phyloP scores from a whole-genome alignment of 2,888 invertebrate genomes.

The Terebella lapidaria region DNA sequence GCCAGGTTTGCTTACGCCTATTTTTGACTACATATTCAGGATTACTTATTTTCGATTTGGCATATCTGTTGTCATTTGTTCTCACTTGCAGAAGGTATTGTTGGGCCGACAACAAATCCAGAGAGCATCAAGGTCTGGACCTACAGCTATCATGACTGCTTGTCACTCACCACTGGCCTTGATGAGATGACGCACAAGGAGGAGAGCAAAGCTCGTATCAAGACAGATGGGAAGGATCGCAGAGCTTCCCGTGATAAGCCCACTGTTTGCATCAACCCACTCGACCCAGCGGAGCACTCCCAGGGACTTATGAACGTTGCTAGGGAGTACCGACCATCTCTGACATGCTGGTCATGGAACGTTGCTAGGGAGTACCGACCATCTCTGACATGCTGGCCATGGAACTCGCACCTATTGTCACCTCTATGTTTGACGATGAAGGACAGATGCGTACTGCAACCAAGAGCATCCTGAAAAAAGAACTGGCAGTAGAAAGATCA shows the following conservation, averaged over 20 bases:
- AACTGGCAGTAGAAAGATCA: background rate
- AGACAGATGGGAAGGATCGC: slow-evolving; percentile 16
- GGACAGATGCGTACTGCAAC: background rate
- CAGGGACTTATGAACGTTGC: slow-evolving; percentile 10
- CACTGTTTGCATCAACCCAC: slow-evolving; percentile 12
- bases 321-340: background rate
- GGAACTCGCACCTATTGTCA: slow-evolving; percentile 4
- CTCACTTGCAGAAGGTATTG: too few relatives aligned
- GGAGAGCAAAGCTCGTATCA: slow-evolving; percentile 14
- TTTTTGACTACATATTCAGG: too few relatives aligned
- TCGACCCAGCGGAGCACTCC: slow-evolving; percentile 13
- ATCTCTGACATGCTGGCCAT: slow-evolving; percentile 1
- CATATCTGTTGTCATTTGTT: background rate
- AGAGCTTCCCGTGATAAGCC: slow-evolving; percentile 12
- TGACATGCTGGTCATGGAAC: slow-evolving; percentile 4
- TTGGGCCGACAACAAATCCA: slow-evolving; percentile 1
- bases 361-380: background rate
- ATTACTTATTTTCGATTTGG: background rate
- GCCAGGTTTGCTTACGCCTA: too few relatives aligned
- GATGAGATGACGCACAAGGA: slow-evolving; percentile 11
- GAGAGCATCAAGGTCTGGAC: slow-evolving; percentile 4
- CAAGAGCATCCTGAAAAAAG: too few relatives aligned
- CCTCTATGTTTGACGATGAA: slow-evolving; percentile 3
- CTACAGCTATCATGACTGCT: slow-evolving; percentile 3
- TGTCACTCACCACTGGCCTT: slow-evolving; percentile 3